phyloP scores from a whole-genome alignment of 2,888 invertebrate species.

The Rhagonycha lutea region DNA sequence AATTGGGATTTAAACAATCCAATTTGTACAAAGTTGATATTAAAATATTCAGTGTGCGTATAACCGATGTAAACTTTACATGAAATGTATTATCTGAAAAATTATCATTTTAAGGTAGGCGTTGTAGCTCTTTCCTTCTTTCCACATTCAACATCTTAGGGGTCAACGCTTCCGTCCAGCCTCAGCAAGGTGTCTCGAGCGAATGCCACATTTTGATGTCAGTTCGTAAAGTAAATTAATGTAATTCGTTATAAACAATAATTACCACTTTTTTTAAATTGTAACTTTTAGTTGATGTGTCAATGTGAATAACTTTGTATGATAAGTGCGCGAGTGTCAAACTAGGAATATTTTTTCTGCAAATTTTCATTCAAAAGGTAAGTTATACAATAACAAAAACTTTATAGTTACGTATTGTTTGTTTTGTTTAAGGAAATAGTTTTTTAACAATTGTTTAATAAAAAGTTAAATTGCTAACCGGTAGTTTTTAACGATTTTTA shows the following conservation, averaged over 20 bases:
- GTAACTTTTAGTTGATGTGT: constrained; percentile 4
- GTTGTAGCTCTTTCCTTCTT: constrained; percentile 10
- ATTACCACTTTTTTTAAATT: constrained; percentile 24
- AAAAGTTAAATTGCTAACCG: background rate
- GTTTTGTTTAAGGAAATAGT: background rate
- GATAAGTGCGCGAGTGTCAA: background rate
- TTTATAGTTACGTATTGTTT: background rate
- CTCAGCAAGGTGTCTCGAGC: constrained; percentile 35
- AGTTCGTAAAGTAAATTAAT: constrained; percentile 23
- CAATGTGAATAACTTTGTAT: background rate
- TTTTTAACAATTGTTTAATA: background rate
- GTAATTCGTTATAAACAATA: constrained; percentile 23
- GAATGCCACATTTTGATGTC: constrained; percentile 32
- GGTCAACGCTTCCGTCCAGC: constrained; percentile 40
- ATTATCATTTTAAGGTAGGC: constrained; percentile 8
- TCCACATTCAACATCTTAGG: constrained; percentile 35
- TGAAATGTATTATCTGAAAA: background rate
- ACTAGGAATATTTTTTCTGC: background rate
- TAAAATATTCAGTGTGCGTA: background rate
- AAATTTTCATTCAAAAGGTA: background rate
- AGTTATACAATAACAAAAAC: background rate
- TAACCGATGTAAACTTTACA: background rate
- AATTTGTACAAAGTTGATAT: background rate
- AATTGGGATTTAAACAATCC: background rate
- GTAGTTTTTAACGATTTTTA: background rate